These are phyloP conservation scores for Gasteruption jaculator DNA, from an alignment of 2,888 invertebrate species.

Conservation along the genomic window DNA sequence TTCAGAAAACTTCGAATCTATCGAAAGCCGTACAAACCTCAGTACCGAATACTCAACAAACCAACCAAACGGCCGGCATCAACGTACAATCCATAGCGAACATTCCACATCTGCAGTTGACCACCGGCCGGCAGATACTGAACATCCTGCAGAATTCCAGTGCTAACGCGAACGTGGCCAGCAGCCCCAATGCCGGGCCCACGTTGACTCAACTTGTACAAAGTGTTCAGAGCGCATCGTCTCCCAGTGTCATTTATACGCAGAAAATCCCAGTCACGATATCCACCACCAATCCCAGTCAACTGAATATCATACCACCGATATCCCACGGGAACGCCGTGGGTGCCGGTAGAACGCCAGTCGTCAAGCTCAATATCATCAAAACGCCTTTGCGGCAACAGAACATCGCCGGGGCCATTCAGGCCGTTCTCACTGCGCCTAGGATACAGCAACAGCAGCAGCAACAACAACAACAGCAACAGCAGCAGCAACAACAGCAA, in stretches of 20 bases:
- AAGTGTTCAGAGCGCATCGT: slow-evolving; percentile 32
- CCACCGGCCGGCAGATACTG: slow-evolving; percentile 39
- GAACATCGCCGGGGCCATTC: slow-evolving; percentile 38
- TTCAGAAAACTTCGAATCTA: slow-evolving; percentile 38
- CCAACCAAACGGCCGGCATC: slow-evolving; percentile 28
- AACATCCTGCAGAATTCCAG: slow-evolving; percentile 44
- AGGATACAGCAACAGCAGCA: slow-evolving; percentile 42
- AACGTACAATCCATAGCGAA: slow-evolving; percentile 41
- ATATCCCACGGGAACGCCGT: slow-evolving; percentile 41
- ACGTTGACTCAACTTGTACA: slow-evolving; percentile 45
- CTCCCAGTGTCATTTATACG: slow-evolving; percentile 67
- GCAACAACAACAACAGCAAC: slow-evolving; percentile 61
- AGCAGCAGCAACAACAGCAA: slow-evolving; percentile 49
- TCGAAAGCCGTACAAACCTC: slow-evolving; percentile 51
- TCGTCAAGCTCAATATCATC: slow-evolving; percentile 48
- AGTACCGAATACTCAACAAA: slow-evolving; percentile 34
- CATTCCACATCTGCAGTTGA: slow-evolving; percentile 40
- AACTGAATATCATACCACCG: slow-evolving; percentile 44
- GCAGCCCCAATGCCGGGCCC: slow-evolving; percentile 33
- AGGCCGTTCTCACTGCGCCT: slow-evolving; percentile 39
- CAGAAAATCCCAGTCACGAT: slow-evolving; percentile 66
- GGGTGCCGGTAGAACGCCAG: slow-evolving; percentile 41
- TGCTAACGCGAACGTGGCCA: slow-evolving; percentile 27
- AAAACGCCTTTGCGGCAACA: slow-evolving; percentile 35
- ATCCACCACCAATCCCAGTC: slow-evolving; percentile 45